Evolutionary conservation across 2,888 invertebrate genomes (phyloP), one percentile per base, ranked within the genome.

Genomic region (Drosophila multiciliata): DNA sequence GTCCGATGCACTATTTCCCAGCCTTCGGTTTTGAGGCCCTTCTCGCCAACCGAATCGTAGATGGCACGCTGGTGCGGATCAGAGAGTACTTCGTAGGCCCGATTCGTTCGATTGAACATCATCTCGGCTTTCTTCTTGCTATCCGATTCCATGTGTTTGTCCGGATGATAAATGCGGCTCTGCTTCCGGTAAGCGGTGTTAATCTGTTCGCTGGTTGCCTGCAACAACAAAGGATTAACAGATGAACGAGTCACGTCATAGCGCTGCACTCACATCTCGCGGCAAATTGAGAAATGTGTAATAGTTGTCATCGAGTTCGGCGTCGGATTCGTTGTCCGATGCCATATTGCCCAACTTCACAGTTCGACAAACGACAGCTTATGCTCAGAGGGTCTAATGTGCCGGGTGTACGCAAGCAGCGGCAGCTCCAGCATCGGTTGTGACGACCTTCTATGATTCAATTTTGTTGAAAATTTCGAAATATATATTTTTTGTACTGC

Each of bases 31-130:
- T 98, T 96, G 35, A 99, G 94, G 0, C 99, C 99, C 90, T 97
- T 96, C 63, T 96, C 95, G n/a, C 99, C 99, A 9, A 93, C 89
- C 0, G 95, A 95, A 94, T 99, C 99, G 93, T 99, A 99, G 79
- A 99, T 98, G 0, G 98, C 98, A 91, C 99, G 95, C 91, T 97
- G 96, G 90, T 98, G 98, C 1, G 98, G 96, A 94, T 99, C 98
- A 26, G 96, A 97, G 49, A 99, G 94, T 38, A 99, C 98, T 95
- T 99, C 98, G 93, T 99, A 98, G 0, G 99, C 99, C 88, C 96
- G 96, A 92, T 99, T 98, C 0, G 97, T 96, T 92, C 97, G 97
- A 92, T 97, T 97, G 92, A 99, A 99, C 89, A 99, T 94, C 72
- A 96, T 93, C 93, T 99, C 98, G 0, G 99, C 99, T 93, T 98